These are phyloP conservation scores for Dolichomitus sp. DNA, from an alignment of 2,888 invertebrate species.

Conservation along the genomic window DNA sequence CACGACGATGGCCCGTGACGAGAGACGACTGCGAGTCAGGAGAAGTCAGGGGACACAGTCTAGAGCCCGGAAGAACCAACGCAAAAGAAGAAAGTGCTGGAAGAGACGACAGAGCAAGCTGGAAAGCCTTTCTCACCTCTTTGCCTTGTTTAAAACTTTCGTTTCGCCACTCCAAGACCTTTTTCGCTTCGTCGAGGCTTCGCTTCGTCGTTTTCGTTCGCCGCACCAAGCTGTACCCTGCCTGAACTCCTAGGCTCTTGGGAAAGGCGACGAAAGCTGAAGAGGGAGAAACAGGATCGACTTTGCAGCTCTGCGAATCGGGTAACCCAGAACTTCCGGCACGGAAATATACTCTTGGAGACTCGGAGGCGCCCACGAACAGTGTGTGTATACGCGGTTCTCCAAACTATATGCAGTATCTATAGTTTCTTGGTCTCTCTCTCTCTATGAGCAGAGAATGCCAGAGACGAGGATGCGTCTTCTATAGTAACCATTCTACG, in stretches of 20 bases:
- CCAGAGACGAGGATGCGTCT: constrained; percentile 18
- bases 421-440: constrained; percentile 10
- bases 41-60: constrained; percentile 29
- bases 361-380: constrained; percentile 24
- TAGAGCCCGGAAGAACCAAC: constrained; percentile 32
- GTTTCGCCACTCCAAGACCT: constrained; percentile 61
- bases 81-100: constrained; percentile 46
- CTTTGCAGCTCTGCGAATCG: constrained; percentile 63
- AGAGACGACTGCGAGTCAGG: constrained; percentile 45
- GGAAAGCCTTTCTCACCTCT: constrained; percentile 52
- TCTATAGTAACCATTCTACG: constrained; percentile 24
- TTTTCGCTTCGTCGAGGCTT: constrained; percentile 47
- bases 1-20: constrained; percentile 66
- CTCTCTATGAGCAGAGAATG: neutral
- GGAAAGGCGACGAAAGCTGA: constrained; percentile 28
- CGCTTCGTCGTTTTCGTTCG: constrained; percentile 46
- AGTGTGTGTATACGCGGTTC: constrained; percentile 31
- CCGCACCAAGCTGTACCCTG: constrained; percentile 9
- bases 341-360: constrained; percentile 50
- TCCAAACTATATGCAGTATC: constrained; percentile 22
- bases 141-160: constrained; percentile 76
- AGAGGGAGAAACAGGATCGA: constrained; percentile 48
- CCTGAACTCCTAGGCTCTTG: constrained; percentile 16
- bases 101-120: constrained; percentile 41
- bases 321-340: constrained; percentile 60